Conservation (phyloP, 1,140 invertebrate species). For the Bacillus rossius region DNA sequence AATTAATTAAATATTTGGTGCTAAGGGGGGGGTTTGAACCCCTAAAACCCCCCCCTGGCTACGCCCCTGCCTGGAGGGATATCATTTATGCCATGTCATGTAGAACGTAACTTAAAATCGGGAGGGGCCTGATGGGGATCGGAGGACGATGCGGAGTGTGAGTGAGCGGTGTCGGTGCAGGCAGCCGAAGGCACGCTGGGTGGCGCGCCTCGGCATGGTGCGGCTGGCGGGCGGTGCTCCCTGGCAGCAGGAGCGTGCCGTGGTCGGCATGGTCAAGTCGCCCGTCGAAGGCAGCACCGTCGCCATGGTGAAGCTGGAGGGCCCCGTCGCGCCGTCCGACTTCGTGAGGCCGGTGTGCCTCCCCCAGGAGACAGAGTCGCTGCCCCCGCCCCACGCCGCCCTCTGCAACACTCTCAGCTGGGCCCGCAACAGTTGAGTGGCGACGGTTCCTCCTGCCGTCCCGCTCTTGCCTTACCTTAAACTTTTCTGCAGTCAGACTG, state of each 20-base stretch:
- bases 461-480: too few species aligned
- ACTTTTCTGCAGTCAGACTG: too few species aligned
- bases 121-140: too few species aligned
- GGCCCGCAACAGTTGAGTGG: constrained; percentile 58
- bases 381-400: constrained; percentile 34
- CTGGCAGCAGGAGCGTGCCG: constrained; percentile 80
- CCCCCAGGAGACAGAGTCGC: constrained; percentile 44
- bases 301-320: constrained; percentile 72
- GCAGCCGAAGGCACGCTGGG: constrained; percentile 80
- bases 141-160: too few species aligned
- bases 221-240: constrained; percentile 70
- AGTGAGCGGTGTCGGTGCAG: too few species aligned
- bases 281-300: constrained; percentile 82
- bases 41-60: too few species aligned
- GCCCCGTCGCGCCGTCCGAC: constrained; percentile 68
- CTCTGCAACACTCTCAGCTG: constrained; percentile 78
- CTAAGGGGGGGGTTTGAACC: too few species aligned
- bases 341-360: constrained; percentile 79
- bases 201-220: constrained; percentile 68
- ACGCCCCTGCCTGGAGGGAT: too few species aligned
- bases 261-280: constrained; percentile 84
- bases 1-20: too few species aligned
- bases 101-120: too few species aligned
- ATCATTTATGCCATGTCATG: too few species aligned
- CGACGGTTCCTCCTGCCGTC: too few species aligned